Conservation (phyloP, 2,888 invertebrate genomes). For the Cataglyphis altisquamis region DNA sequence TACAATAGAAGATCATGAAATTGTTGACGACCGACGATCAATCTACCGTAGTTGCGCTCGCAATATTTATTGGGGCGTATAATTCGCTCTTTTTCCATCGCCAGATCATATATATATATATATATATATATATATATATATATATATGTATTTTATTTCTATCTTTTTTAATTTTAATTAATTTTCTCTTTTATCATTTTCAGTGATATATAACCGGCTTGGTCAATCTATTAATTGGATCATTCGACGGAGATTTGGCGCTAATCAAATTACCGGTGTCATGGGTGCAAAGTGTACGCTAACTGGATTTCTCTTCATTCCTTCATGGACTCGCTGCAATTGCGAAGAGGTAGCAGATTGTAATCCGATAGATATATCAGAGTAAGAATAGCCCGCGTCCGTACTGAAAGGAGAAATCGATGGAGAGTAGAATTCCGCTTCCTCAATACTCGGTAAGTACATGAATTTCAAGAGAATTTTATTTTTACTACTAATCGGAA, state of each 20-base stretch:
- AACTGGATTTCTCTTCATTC: slow-evolving; percentile 59
- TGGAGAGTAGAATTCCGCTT: slow-evolving; percentile 25
- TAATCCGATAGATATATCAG: slow-evolving; percentile 45
- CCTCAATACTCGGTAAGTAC: slow-evolving; percentile 10
- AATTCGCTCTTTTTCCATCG: not conserved
- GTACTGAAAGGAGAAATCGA: slow-evolving; percentile 17
- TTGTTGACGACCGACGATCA: slow-evolving; percentile 48
- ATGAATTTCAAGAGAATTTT: slow-evolving; percentile 3
- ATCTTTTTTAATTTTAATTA: not conserved
- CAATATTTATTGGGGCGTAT: slow-evolving; percentile 55
- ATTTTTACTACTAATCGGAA: not conserved
- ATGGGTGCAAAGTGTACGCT: slow-evolving; percentile 47
- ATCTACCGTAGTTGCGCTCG: slow-evolving; percentile 41
- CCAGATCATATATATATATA: not conserved
- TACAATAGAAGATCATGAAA: slow-evolving; percentile 39
- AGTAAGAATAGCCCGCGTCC: slow-evolving; percentile 1
- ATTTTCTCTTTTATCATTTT: not conserved
- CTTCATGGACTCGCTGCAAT: slow-evolving; percentile 28
- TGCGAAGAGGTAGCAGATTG: slow-evolving; percentile 45
- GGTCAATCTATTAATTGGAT: not conserved
- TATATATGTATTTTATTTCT: not conserved
- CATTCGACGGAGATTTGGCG: not conserved
- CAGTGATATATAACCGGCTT: not conserved
- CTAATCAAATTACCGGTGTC: slow-evolving; percentile 29
- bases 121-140: not conserved